A percentile compares a stretch with the other conserved stretches of the same genome.
These are phyloP conservation scores for Eristalis arbustorum DNA, from an alignment of 2,888 invertebrate genomes.

Conservation along the genomic window DNA sequence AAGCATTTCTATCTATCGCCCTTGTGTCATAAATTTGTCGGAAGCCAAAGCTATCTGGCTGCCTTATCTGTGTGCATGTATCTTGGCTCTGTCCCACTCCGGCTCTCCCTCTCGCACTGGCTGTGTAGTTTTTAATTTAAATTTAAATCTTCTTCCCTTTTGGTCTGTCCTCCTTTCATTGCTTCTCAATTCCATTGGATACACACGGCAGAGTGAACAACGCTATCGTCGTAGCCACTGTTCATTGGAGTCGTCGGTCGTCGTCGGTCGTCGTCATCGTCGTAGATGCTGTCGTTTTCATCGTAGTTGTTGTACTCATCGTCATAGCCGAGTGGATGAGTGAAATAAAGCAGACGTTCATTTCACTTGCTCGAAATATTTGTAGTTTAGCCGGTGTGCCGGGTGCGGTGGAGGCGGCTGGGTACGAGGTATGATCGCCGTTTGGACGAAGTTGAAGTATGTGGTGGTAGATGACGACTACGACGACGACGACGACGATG, in stretches of 20 bases:
- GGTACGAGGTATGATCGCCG: neutral
- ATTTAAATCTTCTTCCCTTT: constrained; percentile 56
- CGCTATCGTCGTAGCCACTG: neutral
- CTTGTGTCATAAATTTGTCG: constrained; percentile 59
- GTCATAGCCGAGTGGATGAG: constrained; percentile 24
- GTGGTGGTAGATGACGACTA: neutral
- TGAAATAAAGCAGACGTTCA: constrained; percentile 54
- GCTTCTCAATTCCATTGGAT: constrained; percentile 25
- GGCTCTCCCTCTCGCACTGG: neutral
- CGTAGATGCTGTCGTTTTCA: neutral
- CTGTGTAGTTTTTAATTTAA: constrained; percentile 60
- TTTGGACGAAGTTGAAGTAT: neutral
- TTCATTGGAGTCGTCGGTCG: neutral
- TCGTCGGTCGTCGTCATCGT: neutral
- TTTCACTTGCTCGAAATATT: constrained; percentile 19
- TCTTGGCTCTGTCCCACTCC: neutral
- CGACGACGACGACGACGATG: no score
- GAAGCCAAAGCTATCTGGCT: constrained; percentile 34
- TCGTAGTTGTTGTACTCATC: constrained; percentile 20
- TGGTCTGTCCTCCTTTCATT: constrained; percentile 10
- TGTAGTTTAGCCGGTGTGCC: neutral
- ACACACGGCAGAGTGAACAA: neutral
- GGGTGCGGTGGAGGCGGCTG: neutral
- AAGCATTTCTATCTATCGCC: constrained; percentile 56
- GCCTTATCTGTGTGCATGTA: constrained; percentile 11